Conservation (phyloP, 2,888 invertebrate genomes). For the Meloe dianella region DNA sequence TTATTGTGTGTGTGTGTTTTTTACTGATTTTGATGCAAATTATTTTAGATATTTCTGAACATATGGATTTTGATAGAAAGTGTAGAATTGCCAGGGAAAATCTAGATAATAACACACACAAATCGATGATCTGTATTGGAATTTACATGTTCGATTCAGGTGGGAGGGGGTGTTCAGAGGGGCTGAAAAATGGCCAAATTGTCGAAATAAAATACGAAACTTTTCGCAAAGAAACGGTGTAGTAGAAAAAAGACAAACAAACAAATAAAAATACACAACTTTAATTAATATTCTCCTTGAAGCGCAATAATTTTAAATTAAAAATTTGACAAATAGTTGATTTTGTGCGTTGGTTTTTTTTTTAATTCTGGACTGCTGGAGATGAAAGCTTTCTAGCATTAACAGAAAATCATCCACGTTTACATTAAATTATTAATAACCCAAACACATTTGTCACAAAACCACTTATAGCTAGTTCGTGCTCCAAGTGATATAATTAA, state of each 20-base stretch:
- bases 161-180: too few species aligned
- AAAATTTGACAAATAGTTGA: neutral
- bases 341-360: neutral
- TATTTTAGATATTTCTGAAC: neutral
- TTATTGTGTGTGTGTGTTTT: too few species aligned
- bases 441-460: neutral
- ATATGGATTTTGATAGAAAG: neutral
- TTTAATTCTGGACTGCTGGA: too few species aligned
- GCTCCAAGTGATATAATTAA: neutral
- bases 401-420: neutral
- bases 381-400: neutral
- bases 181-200: too few species aligned
- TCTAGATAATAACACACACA: too few species aligned
- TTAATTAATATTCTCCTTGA: neutral
- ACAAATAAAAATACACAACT: too few species aligned
- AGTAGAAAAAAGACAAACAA: neutral
- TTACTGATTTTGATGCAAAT: neutral
- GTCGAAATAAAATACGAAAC: neutral
- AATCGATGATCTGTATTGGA: too few species aligned
- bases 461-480: neutral
- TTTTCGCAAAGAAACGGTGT: neutral
- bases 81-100: neutral
- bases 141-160: too few species aligned
- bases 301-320: neutral
- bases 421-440: neutral